Conservation (phyloP, 2,797 vertebrate species). For the Molossus alvarezi region DNA sequence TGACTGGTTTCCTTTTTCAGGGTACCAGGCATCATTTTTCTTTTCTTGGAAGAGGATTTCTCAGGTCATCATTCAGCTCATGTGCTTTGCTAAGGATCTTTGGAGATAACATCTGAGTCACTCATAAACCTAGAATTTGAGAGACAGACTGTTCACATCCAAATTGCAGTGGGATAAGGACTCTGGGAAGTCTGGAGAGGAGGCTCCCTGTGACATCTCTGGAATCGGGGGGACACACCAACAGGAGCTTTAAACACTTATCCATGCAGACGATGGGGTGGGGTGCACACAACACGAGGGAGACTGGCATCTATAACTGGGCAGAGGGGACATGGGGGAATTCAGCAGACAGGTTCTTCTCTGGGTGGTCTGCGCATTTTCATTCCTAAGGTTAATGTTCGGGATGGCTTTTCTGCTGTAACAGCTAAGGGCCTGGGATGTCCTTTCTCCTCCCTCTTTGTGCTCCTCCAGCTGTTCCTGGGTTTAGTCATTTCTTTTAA, state of each 20-base stretch:
- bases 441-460: neutral
- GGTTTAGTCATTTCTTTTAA: neutral
- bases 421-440: neutral
- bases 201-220: neutral
- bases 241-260: neutral
- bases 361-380: neutral
- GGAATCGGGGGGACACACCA: neutral
- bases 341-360: neutral
- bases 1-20: conserved; percentile 78
- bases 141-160: conserved; percentile 64
- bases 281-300: neutral
- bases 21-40: conserved; percentile 80
- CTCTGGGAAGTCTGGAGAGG: neutral
- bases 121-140: conserved; percentile 72
- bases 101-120: conserved; percentile 77
- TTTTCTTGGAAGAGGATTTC: conserved; percentile 84
- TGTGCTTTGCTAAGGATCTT: conserved; percentile 79
- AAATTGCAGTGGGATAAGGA: neutral
- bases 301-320: neutral
- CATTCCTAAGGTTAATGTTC: neutral
- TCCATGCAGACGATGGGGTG: neutral
- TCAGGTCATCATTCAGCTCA: conserved; percentile 81
- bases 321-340: neutral
- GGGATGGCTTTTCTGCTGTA: neutral
- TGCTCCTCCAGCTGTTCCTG: neutral